Evolutionary conservation across 2,888 invertebrate species (phyloP).

Genomic region (Brenthis ino): DNA sequence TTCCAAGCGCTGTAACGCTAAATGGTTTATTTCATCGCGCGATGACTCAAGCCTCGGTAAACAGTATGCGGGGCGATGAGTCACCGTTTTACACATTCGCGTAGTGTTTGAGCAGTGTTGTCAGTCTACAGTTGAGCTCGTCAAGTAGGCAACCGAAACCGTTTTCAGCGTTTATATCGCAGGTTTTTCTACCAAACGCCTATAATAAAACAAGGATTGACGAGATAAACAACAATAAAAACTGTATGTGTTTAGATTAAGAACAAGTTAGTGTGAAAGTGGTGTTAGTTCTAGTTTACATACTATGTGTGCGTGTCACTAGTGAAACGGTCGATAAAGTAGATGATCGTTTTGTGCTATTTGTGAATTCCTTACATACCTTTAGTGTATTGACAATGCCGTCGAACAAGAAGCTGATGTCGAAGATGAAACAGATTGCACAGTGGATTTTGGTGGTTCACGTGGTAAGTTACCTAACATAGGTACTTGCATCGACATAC

Average conservation of each 20-base stretch:
- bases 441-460: constrained; percentile 77
- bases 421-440: constrained; percentile 73
- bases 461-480: constrained; percentile 65
- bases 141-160: constrained; percentile 65
- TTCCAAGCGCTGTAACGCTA: constrained; percentile 70
- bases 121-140: constrained; percentile 80
- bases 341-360: constrained; percentile 70
- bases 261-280: constrained; percentile 73
- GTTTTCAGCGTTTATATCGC: constrained; percentile 75
- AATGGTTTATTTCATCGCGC: constrained; percentile 59
- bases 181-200: constrained; percentile 72
- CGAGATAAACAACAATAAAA: constrained; percentile 58
- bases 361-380: constrained; percentile 71
- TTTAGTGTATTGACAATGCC: constrained; percentile 65
- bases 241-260: constrained; percentile 55
- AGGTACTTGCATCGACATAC: neutral
- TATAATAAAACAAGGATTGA: constrained; percentile 58
- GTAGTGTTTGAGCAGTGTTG: constrained; percentile 81
- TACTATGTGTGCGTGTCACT: constrained; percentile 73
- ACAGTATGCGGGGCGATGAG: constrained; percentile 83
- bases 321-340: constrained; percentile 79
- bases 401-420: constrained; percentile 74
- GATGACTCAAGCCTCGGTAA: constrained; percentile 82
- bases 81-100: constrained; percentile 83
- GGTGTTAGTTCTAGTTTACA: constrained; percentile 64